Evolutionary conservation across 2,888 invertebrate species (phyloP).

Genomic region (Tenthredo livida): DNA sequence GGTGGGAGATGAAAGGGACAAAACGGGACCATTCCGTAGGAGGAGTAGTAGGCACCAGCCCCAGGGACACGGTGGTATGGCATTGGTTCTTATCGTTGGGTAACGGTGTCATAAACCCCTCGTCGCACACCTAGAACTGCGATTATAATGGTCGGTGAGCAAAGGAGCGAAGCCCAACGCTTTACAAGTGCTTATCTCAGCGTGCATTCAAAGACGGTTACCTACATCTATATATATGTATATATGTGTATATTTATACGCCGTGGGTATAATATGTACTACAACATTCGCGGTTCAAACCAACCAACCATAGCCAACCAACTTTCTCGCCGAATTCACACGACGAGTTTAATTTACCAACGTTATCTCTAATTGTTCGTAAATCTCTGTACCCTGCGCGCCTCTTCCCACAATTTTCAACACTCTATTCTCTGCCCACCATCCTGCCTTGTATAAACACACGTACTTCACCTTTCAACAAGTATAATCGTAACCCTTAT

Average conservation of each 20-base stretch:
- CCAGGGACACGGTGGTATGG: neutral
- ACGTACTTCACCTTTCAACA: neutral
- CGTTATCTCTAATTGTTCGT: slow-evolving; percentile 43
- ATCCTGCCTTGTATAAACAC: neutral
- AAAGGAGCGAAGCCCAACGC: slow-evolving; percentile 23
- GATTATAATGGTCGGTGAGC: slow-evolving; percentile 21
- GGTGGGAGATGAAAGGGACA: slow-evolving; percentile 25
- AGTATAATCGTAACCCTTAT: neutral
- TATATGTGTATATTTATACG: neutral
- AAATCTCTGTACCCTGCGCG: slow-evolving; percentile 1
- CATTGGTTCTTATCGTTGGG: slow-evolving; percentile 30
- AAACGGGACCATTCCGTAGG: slow-evolving; percentile 10
- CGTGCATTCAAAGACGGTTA: slow-evolving; percentile 12
- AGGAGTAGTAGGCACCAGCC: neutral
- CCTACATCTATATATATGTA: neutral
- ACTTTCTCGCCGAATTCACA: slow-evolving; percentile 26
- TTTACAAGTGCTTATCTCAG: slow-evolving; percentile 42
- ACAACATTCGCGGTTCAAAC: neutral
- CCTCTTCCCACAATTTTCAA: neutral
- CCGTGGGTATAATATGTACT: neutral
- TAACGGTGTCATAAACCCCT: slow-evolving; percentile 40
- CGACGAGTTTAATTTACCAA: slow-evolving; percentile 15
- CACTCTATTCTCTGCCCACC: slow-evolving; percentile 4
- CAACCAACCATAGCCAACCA: neutral
- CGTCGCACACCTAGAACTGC: slow-evolving; percentile 35